Conservation (phyloP, 2,797 vertebrate genomes). For the Thamnophis elegans region DNA sequence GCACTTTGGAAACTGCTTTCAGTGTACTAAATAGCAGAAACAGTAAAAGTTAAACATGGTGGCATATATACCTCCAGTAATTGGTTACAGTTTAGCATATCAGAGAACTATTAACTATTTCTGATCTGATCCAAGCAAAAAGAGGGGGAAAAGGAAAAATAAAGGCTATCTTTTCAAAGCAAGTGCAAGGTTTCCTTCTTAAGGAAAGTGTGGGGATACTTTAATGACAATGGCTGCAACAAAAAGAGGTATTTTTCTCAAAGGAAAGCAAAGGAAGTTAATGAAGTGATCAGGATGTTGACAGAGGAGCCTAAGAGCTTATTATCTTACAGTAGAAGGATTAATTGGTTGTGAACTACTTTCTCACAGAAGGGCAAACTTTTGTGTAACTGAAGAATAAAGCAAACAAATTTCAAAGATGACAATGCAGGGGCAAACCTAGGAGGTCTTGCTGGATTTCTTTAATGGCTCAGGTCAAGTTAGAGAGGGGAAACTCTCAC, state of each 20-base stretch:
- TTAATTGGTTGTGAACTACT: too few relatives aligned
- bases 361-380: neutral
- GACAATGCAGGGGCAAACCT: neutral
- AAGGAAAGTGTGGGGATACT: neutral
- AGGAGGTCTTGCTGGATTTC: neutral
- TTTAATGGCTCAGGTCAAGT: conserved; percentile 6
- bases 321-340: neutral
- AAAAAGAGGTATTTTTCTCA: neutral
- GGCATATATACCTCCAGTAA: neutral
- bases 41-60: neutral
- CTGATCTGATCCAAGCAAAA: neutral
- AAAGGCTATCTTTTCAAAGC: neutral
- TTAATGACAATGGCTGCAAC: neutral
- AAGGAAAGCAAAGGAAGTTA: neutral
- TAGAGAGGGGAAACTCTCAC: neutral
- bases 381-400: conserved; percentile 1
- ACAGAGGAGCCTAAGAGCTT: neutral
- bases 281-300: neutral
- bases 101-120: neutral
- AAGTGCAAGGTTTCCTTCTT: neutral
- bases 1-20: neutral
- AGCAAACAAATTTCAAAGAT: neutral
- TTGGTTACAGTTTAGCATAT: neutral
- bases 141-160: neutral
- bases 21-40: neutral